Base-by-base conservation (phyloP, 2,888 invertebrate species). In the Drosophila histrio region DNA sequence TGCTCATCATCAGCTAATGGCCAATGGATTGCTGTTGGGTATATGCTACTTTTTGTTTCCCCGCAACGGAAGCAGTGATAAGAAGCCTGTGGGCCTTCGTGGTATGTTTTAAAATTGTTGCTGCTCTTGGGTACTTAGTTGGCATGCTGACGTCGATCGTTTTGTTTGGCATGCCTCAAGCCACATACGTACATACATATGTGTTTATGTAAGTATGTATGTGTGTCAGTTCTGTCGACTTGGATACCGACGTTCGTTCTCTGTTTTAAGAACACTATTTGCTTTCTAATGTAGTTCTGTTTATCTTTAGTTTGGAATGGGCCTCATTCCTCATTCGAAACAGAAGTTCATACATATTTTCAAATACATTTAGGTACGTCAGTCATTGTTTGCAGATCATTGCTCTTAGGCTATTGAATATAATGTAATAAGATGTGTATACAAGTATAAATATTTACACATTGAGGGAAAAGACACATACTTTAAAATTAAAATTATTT, bases 141-240 rank as follows among this genome's bases (percentile, higher is more conserved):
- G 58, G 46, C 49, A 7, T 69, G 77, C 67, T 80, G 78, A 77
- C 77, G 70, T 77, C 47, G 62, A 67, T 60, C 38, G 17, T 41
- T 60, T 26, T n/a, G 19, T 53, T 43, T 28, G 28, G 7, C 15
- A 11, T 28, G 26, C 34, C 28, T 30, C 17, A 15, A 30, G n/a
- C 30, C 7, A 24, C 17, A 21, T 28, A 24, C 21, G 21, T 24
- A 21, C 4, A 13, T 13, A 22, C 11, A 13, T 38, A 17, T 50
- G 26, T 34, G 11, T 47, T 4, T 39, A 49, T 17, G 34, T 36
- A 5, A 19, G 13, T 34, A 22, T 34, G 24, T 13, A 7, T 15
- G 13, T 52, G 11, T 65, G 34, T 58, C 57, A 34, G 50, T 30
- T 57, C 26, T 52, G 72, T 52, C 59, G 52, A 47, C 13, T 19